Conservation (phyloP, 2,797 vertebrate species). For the Microctenopoma lineatum region DNA sequence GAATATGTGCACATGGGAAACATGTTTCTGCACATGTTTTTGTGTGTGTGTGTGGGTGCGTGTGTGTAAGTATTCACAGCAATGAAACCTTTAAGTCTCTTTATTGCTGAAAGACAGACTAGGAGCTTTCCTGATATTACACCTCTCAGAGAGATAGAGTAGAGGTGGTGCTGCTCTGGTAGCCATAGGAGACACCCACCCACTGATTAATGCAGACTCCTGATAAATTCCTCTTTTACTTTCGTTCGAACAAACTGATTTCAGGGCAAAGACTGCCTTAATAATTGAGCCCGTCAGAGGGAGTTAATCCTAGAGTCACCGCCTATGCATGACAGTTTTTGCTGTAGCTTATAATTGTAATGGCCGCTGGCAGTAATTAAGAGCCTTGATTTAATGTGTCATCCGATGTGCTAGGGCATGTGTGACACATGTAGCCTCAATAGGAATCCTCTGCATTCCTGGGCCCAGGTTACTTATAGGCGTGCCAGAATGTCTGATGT, state of each 20-base stretch:
- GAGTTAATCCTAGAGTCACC: conserved; percentile 56
- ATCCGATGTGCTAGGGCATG: conserved; percentile 51
- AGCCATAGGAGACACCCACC: conserved; percentile 9
- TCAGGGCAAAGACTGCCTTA: conserved; percentile 37
- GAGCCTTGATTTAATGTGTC: conserved; percentile 61
- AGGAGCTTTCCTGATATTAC: too few relatives aligned
- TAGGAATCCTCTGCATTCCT: conserved; percentile 21
- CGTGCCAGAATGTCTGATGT: conserved; percentile 36
- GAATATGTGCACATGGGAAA: not conserved
- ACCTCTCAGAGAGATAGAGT: not conserved
- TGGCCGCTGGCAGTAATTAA: conserved; percentile 63
- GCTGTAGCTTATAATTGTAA: conserved; percentile 28
- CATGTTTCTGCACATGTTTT: not conserved
- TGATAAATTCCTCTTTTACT: conserved; percentile 38
- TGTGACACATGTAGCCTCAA: conserved; percentile 49
- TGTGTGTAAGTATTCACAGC: too few relatives aligned
- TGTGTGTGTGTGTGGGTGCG: not conserved
- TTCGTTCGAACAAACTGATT: conserved; percentile 33
- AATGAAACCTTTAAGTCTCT: too few relatives aligned
- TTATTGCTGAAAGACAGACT: too few relatives aligned
- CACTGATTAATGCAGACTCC: conserved; percentile 10
- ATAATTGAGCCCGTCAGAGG: conserved; percentile 60
- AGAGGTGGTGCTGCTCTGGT: conserved; percentile 26
- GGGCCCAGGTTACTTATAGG: conserved; percentile 29
- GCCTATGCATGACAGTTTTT: conserved; percentile 39